Evolutionary conservation across 1,140 invertebrate genomes (phyloP), one percentile per base, ranked within the genome.

Genomic region (Idris sp.): DNA sequence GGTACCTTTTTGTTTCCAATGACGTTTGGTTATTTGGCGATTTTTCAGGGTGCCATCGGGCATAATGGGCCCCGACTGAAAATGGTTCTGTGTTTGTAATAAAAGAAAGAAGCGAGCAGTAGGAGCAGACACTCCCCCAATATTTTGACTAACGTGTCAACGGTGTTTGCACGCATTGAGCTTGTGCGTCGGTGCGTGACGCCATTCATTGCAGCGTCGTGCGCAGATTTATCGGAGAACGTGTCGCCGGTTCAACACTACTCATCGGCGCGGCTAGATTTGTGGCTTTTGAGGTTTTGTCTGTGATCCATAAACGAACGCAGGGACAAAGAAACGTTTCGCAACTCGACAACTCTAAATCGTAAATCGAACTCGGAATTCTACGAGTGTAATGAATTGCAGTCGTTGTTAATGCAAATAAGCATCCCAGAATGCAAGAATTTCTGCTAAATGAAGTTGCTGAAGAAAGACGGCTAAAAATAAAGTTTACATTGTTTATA

Each of bases 61-160:
- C 19, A 18, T 38, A 65, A 38, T 56, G 33, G n/a, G 16, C 35
- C 49, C 10, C 8, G 40, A 41, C 49, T 48, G 51, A 8, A 67
- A 67, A 41, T 58, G 43, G 44, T 51, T 7, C n/a, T 43, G 25
- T 54, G 43, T 16, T 4, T 13, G 48, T 26, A 54, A 54, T 46
- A 48, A 56, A 61, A 28, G 33, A 35, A 28, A 59, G 64, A 13
- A 61, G 61, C 15, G 54, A 14, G 41, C 72, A 64, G 58, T 58
- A 49, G 62, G 18, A 64, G 49, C 28, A 65, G 38, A 46, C 59
- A 79, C 77, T 77, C 77, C 77, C 74, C 74, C 77, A 79, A 79
- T 79, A 79, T 79, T 79, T 73, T 79, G 78, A 79, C 78, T 77
- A 76, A 74, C 61, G 65, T 77, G 75, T 74, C 74, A 76, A 76